phyloP scores from a whole-genome alignment of 2,888 invertebrate species.

The Rhingia campestris region DNA sequence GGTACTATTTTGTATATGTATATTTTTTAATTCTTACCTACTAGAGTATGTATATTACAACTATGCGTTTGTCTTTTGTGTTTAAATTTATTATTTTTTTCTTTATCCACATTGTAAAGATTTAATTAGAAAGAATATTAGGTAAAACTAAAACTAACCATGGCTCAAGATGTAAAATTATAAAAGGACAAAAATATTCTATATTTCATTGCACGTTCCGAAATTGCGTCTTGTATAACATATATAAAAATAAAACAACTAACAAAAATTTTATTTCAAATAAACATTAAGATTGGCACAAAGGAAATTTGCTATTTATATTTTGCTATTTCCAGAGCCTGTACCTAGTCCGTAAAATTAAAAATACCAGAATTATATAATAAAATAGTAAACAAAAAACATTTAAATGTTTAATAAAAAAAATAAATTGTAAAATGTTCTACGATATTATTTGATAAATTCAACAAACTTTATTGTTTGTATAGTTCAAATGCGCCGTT shows the following conservation, averaged over 20 bases:
- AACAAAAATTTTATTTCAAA: constrained; percentile 33
- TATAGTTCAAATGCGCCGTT: too few species aligned
- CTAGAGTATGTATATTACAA: constrained; percentile 55
- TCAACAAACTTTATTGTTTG: too few species aligned
- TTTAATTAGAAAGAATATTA: constrained; percentile 8
- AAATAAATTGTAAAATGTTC: too few species aligned
- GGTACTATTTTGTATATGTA: constrained; percentile 39
- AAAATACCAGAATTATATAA: neutral
- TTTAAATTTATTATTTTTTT: neutral
- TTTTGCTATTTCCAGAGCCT: constrained; percentile 47
- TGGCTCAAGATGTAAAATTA: constrained; percentile 3
- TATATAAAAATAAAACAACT: constrained; percentile 34
- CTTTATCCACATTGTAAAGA: constrained; percentile 3
- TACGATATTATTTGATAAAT: too few species aligned
- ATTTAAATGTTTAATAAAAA: too few species aligned
- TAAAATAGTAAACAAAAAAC: too few species aligned
- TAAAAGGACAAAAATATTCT: constrained; percentile 53
- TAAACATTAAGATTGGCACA: constrained; percentile 54
- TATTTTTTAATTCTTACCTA: constrained; percentile 46
- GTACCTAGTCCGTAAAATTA: neutral
- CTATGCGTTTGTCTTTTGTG: constrained; percentile 35
- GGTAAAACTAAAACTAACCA: constrained; percentile 1
- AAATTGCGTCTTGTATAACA: constrained; percentile 40
- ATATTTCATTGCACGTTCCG: constrained; percentile 65
- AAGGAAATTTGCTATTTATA: constrained; percentile 45